phyloP scores from a whole-genome alignment of 2,797 vertebrate species.

The Pipistrellus pygmaeus region DNA sequence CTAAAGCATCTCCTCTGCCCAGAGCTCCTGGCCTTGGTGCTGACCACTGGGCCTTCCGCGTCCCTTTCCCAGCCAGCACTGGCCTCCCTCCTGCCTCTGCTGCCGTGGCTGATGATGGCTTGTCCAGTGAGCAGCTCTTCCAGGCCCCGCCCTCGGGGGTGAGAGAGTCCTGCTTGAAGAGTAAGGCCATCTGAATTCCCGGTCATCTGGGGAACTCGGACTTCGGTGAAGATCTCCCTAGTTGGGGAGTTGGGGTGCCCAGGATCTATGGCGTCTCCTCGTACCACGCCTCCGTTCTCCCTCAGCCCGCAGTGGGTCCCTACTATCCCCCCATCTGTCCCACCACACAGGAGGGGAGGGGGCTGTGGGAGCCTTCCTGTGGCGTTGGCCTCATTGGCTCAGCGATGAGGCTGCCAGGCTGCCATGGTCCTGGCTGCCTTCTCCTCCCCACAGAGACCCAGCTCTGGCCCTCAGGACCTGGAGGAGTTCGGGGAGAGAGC shows the following conservation, averaged over 20 bases:
- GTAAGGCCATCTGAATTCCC: background rate
- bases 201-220: background rate
- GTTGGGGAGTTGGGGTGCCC: too few species aligned
- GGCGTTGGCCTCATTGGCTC: background rate
- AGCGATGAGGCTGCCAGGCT: too few species aligned
- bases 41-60: background rate
- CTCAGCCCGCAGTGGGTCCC: background rate
- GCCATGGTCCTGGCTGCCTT: fast-evolving
- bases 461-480: background rate
- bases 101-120: fast-evolving
- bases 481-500: background rate
- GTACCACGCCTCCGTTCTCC: too few species aligned
- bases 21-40: background rate
- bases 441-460: background rate
- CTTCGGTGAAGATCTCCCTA: background rate
- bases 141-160: background rate
- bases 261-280: background rate
- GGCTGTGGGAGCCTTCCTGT: fast-evolving
- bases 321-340: too few species aligned
- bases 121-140: background rate
- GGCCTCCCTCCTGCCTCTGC: background rate
- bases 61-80: background rate
- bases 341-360: fast-evolving
- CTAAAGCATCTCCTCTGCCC: background rate
- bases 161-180: background rate